phyloP scores from a whole-genome alignment of 2,888 invertebrate species.

The Sesamia inferens region DNA sequence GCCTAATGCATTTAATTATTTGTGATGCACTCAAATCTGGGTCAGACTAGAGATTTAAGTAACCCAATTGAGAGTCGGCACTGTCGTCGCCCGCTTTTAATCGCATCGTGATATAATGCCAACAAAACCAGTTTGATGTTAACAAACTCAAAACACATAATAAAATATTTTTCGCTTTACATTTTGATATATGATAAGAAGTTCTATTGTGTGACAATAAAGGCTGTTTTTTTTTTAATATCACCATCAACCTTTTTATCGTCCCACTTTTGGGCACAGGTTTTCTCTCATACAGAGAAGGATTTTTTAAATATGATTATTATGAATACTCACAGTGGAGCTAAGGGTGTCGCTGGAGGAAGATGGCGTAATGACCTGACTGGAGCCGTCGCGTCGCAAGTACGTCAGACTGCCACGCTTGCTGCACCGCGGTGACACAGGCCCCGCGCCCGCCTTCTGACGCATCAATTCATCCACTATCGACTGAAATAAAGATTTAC shows the following conservation, averaged over 20 bases:
- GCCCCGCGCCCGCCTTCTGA: slow-evolving; percentile 91
- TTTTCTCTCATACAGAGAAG: too few relatives aligned
- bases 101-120: not conserved
- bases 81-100: not conserved
- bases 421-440: slow-evolving; percentile 85
- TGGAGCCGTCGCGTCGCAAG: slow-evolving; percentile 93
- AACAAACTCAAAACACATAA: not conserved
- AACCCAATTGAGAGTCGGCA: not conserved
- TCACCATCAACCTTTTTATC: too few relatives aligned
- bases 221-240: too few relatives aligned
- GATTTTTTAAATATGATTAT: not conserved
- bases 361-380: slow-evolving; percentile 90
- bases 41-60: not conserved
- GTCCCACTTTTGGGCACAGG: too few relatives aligned
- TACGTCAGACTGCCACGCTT: slow-evolving; percentile 92
- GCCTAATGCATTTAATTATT: not conserved
- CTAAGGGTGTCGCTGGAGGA: slow-evolving; percentile 88
- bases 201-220: not conserved
- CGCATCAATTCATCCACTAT: slow-evolving; percentile 98
- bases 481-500: slow-evolving; percentile 90
- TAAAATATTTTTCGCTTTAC: not conserved
- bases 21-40: not conserved
- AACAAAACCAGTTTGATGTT: not conserved
- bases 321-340: slow-evolving; percentile 76
- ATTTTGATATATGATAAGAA: not conserved